phyloP scores from a whole-genome alignment of 2,888 invertebrate genomes.

The Caenorhabditis parvicauda region DNA sequence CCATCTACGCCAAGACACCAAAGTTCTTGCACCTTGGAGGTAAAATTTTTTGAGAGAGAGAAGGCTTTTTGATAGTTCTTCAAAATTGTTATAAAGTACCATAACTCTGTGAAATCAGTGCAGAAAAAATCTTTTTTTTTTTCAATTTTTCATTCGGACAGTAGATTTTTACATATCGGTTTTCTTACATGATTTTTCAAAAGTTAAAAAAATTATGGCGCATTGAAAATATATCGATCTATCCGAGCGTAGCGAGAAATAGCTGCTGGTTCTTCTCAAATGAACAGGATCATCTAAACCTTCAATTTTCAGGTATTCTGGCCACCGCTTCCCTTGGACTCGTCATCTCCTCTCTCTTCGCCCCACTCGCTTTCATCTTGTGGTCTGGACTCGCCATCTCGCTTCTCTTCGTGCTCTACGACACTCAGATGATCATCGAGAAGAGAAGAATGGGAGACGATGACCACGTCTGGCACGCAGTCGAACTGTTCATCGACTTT shows the following conservation, averaged over 20 bases:
- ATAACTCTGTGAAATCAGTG: no score
- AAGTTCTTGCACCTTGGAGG: constrained; percentile 87
- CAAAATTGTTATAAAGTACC: no score
- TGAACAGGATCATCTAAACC: no score
- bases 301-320: constrained; percentile 9
- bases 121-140: no score
- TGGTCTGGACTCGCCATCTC: constrained; percentile 77
- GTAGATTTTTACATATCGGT: no score
- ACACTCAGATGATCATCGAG: constrained; percentile 77
- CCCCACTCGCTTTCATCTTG: constrained; percentile 11
- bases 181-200: no score
- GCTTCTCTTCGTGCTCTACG: constrained; percentile 92
- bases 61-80: no score
- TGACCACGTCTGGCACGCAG: constrained; percentile 76
- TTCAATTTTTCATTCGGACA: no score
- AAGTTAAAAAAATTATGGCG: no score
- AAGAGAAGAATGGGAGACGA: constrained; percentile 39
- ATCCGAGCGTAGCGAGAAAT: no score
- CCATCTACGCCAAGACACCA: constrained; percentile 79
- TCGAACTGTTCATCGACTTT: constrained; percentile 92
- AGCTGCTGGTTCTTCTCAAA: no score
- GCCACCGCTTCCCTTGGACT: constrained; percentile 18
- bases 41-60: constrained; percentile 15
- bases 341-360: constrained; percentile 15
- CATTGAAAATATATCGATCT: background rate